These are phyloP conservation scores for Syngnathus floridae DNA, from an alignment of 2,113 vertebrate genomes.

Conservation along the genomic window DNA sequence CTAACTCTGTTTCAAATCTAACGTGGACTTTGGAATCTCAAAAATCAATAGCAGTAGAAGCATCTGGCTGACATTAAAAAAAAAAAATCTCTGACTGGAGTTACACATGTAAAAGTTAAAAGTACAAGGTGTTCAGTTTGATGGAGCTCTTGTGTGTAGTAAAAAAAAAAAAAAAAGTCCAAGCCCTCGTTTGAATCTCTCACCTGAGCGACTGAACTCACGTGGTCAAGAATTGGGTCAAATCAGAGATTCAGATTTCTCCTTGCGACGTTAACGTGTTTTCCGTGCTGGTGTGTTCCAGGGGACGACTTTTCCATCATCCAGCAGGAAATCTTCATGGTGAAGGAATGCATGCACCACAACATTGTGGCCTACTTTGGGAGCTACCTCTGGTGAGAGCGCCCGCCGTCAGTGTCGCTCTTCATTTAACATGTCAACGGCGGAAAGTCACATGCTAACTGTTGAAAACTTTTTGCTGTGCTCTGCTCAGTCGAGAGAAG, in stretches of 20 bases:
- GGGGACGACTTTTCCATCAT: slow-evolving; percentile 98
- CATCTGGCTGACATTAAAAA: slow-evolving; percentile 33
- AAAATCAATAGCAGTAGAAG: slow-evolving; percentile 44
- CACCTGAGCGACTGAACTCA: background rate
- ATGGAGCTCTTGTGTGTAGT: background rate
- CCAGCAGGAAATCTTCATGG: slow-evolving; percentile 99
- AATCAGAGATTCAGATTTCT: background rate
- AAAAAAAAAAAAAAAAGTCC: background rate
- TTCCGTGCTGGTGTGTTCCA: slow-evolving; percentile 65
- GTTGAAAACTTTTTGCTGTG: slow-evolving; percentile 8
- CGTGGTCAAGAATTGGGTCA: too few species aligned
- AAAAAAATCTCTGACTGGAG: slow-evolving; percentile 11
- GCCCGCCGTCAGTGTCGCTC: background rate
- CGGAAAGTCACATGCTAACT: slow-evolving; percentile 31
- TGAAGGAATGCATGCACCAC: slow-evolving; percentile 97
- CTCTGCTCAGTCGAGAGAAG: slow-evolving; percentile 81
- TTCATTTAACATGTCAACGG: background rate
- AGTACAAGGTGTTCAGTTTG: slow-evolving; percentile 36
- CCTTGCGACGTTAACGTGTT: slow-evolving; percentile 2
- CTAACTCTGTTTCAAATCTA: background rate
- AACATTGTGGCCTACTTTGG: slow-evolving; percentile 98
- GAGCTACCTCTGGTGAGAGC: slow-evolving; percentile 92
- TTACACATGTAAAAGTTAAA: slow-evolving; percentile 12
- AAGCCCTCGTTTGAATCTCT: background rate
- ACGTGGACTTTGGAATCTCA: slow-evolving; percentile 22